These are phyloP conservation scores for Amphipoea oculea DNA, from an alignment of 2,888 invertebrate species.

Conservation along the genomic window DNA sequence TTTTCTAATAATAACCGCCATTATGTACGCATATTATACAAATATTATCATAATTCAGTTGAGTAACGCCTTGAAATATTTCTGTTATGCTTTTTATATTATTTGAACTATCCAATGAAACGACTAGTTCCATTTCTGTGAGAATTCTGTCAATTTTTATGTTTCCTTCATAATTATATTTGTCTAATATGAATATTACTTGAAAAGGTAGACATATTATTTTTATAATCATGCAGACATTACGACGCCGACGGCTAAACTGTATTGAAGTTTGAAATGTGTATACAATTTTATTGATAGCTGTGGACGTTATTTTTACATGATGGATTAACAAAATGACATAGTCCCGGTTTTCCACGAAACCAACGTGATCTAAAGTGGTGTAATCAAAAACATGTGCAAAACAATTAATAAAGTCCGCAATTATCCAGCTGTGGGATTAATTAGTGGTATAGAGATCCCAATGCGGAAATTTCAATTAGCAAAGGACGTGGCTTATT, in stretches of 20 bases:
- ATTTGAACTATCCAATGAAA: slow-evolving; percentile 32
- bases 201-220: background rate
- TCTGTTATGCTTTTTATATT: slow-evolving; percentile 44
- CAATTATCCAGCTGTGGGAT: slow-evolving; percentile 66
- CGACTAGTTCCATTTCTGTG: background rate
- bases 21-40: slow-evolving; percentile 63
- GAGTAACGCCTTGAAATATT: slow-evolving; percentile 59
- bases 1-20: slow-evolving; percentile 67
- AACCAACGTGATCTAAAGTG: slow-evolving; percentile 50
- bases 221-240: slow-evolving; percentile 23
- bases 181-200: slow-evolving; percentile 6
- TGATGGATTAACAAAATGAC: background rate
- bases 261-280: slow-evolving; percentile 1
- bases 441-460: slow-evolving; percentile 64
- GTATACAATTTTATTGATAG: background rate
- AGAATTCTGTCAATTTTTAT: slow-evolving; percentile 24
- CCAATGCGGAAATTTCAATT: slow-evolving; percentile 79
- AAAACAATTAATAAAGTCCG: slow-evolving; percentile 68
- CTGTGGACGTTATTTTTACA: background rate
- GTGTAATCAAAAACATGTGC: slow-evolving; percentile 70
- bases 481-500: slow-evolving; percentile 71
- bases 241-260: background rate
- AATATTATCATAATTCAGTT: slow-evolving; percentile 58
- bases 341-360: slow-evolving; percentile 10
- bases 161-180: slow-evolving; percentile 29